Percentiles rank a stretch among this genome's conserved stretches.
Conservation (phyloP, 2,888 invertebrate genomes). For the Stenchaetothrips biformis region DNA sequence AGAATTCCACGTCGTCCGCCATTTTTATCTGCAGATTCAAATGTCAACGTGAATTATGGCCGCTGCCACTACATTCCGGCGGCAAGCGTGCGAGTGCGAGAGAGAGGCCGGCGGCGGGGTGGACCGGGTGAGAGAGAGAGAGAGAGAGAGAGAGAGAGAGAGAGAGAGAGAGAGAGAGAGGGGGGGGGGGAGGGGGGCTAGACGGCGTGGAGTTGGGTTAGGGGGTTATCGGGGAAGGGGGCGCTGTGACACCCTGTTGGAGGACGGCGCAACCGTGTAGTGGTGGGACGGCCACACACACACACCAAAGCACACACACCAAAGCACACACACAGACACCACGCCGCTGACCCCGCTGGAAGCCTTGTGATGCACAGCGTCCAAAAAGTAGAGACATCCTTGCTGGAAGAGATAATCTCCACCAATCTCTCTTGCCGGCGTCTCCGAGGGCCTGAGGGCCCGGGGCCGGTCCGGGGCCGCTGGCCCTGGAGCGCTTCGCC, state of each 20-base stretch:
- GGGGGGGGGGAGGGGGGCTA: neutral
- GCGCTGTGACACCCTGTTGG: too few species aligned
- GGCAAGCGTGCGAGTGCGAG: neutral
- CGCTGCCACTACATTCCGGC: neutral
- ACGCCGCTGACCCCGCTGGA: too few species aligned
- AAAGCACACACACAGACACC: too few species aligned
- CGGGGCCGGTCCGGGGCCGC: neutral
- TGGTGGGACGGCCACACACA: too few species aligned
- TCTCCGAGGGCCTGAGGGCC: neutral
- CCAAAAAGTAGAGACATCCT: constrained; percentile 24
- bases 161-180: too few species aligned
- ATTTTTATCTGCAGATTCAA: constrained; percentile 25
- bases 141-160: neutral
- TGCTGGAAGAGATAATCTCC: neutral
- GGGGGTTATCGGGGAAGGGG: neutral
- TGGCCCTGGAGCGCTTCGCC: too few species aligned
- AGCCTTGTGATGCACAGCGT: neutral
- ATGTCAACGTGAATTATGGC: constrained; percentile 24
- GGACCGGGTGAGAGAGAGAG: neutral
- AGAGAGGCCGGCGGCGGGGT: neutral
- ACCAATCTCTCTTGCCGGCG: neutral
- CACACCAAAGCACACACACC: too few species aligned
- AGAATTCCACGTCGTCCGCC: neutral
- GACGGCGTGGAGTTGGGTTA: neutral
- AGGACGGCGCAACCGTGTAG: too few species aligned